Conservation (phyloP, 2,797 vertebrate species). For the Margarornis squamiger region DNA sequence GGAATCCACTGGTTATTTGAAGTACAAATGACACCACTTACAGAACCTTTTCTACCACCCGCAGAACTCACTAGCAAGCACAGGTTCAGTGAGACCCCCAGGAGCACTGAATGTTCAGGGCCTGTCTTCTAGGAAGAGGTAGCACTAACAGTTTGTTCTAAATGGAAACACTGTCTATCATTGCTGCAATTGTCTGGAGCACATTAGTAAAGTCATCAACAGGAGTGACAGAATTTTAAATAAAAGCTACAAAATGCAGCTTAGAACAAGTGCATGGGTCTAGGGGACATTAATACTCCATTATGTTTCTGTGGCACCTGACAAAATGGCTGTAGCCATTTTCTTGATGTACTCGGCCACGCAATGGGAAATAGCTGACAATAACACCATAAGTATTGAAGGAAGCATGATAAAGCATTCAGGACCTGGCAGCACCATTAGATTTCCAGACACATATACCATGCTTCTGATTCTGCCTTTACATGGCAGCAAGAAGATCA, state of each 20-base stretch:
- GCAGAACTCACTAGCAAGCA: not conserved
- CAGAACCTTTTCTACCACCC: not conserved
- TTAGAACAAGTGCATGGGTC: not conserved
- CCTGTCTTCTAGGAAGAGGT: not conserved
- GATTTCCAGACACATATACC: not conserved
- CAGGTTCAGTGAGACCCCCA: not conserved
- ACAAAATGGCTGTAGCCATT: not conserved
- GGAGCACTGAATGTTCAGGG: not conserved
- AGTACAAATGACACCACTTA: not conserved
- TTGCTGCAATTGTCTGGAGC: not conserved
- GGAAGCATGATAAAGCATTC: not conserved
- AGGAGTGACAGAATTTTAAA: not conserved
- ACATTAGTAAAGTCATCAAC: not conserved
- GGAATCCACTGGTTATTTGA: not conserved
- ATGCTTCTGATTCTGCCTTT: not conserved
- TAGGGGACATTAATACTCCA: not conserved
- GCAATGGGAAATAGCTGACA: not conserved
- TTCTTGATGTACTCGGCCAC: not conserved
- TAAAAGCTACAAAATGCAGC: not conserved
- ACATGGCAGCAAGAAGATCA: not conserved
- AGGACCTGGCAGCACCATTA: not conserved
- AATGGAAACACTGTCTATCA: not conserved
- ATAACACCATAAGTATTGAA: accelerated
- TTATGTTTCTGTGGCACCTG: not conserved
- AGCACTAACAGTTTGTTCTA: not conserved